phyloP scores from a whole-genome alignment of 2,797 vertebrate genomes.

The Brachyalestes nurse region DNA sequence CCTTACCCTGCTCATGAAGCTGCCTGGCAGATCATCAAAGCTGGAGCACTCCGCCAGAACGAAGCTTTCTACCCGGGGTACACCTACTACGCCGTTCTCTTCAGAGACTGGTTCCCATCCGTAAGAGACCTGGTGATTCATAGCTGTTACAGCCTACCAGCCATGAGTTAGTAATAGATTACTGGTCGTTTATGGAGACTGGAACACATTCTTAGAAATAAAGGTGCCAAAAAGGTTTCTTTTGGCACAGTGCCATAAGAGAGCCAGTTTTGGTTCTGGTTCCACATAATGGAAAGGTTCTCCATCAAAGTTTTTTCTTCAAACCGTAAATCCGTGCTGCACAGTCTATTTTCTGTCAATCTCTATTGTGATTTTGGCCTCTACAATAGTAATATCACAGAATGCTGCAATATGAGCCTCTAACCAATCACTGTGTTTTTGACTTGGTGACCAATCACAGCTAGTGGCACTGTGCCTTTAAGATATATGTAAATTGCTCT shows the following conservation, averaged over 20 bases:
- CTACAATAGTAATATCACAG: too few species aligned
- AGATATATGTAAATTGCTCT: too few species aligned
- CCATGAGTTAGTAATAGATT: slow-evolving; percentile 46
- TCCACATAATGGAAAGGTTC: background rate
- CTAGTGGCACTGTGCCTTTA: too few species aligned
- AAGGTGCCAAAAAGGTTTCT: background rate
- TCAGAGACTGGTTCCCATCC: slow-evolving; percentile 76
- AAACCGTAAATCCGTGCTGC: too few species aligned
- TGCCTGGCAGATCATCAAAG: slow-evolving; percentile 80
- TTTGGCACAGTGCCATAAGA: background rate
- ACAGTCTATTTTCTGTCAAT: too few species aligned
- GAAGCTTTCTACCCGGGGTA: slow-evolving; percentile 84
- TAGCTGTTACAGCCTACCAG: slow-evolving; percentile 68
- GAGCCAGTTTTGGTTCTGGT: background rate
- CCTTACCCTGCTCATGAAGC: slow-evolving; percentile 81
- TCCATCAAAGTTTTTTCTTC: background rate
- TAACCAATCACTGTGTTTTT: too few species aligned
- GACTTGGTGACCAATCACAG: too few species aligned
- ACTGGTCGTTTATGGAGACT: background rate
- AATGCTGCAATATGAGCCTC: too few species aligned
- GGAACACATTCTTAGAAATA: background rate
- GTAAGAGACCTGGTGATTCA: slow-evolving; percentile 67
- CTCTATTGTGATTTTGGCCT: too few species aligned
- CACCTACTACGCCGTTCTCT: slow-evolving; percentile 58
- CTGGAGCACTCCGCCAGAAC: slow-evolving; percentile 70